phyloP scores from a whole-genome alignment of 2,888 invertebrate genomes.

The Lasius platythorax region DNA sequence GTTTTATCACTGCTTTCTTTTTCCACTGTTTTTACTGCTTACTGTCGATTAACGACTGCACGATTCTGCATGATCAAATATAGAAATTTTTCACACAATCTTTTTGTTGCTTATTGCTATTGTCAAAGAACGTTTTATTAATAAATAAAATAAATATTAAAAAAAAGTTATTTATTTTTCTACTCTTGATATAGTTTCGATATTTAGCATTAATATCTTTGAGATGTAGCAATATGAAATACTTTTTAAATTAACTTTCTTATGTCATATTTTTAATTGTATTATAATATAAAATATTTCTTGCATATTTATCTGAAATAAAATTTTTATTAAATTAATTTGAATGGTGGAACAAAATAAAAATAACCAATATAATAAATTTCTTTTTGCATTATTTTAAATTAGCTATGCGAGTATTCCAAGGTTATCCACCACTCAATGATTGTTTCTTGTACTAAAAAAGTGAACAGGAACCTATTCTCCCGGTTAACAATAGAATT shows the following conservation, averaged over 20 bases:
- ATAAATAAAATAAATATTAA: background rate
- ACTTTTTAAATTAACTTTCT: background rate
- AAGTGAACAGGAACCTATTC: background rate
- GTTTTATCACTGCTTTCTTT: conserved; percentile 41
- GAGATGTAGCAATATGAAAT: too few species aligned
- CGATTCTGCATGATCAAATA: conserved; percentile 20
- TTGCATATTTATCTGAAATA: background rate
- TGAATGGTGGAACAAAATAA: background rate
- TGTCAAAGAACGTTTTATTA: background rate
- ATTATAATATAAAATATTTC: background rate
- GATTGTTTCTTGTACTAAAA: background rate
- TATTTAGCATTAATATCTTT: background rate
- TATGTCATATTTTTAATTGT: background rate
- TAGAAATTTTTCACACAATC: conserved; percentile 21
- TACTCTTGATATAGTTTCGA: background rate
- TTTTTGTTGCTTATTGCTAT: background rate
- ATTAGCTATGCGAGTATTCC: background rate
- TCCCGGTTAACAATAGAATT: conserved; percentile 44
- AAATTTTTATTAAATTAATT: background rate
- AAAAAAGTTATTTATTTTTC: background rate
- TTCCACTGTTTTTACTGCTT: conserved; percentile 49
- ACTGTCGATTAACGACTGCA: conserved; percentile 31
- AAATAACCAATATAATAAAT: background rate
- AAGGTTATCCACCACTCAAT: background rate
- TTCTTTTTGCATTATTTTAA: background rate